Base-by-base conservation (phyloP, 1,140 invertebrate genomes). In the Trachymyrmex septentrionalis region DNA sequence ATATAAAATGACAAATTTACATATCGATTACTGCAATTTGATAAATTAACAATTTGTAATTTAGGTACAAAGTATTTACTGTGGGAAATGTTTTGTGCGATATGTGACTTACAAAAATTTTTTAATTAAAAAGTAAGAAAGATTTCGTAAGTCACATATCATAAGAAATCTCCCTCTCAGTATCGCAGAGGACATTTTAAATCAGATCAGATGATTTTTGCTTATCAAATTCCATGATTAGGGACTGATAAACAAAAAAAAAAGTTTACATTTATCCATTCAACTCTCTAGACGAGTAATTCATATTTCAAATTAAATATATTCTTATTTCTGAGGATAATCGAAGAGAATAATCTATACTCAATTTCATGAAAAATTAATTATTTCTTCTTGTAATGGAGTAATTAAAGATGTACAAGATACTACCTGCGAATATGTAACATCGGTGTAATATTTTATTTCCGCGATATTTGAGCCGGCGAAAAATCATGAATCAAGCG, bases 221-320 rank as follows among this genome's bases (percentile, higher is more conserved):
- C n/a, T n/a, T n/a, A n/a, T n/a, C n/a, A n/a, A n/a, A n/a, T 63
- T 61, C 50, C 30, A 57, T 81, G 85, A 69, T 88, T 80, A 90
- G 69, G 55, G 76, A 30, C 7, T 38, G 34, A 38, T 38, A 38
- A 69, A 27, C 44, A 87, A 82, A 80, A 86, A 85, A 80, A 85
- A 80, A 71, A 69, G 66, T 77, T 88, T 80, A 67, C 50, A 48
- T 85, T 67, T 48, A 34, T 78, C 57, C 21, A 55, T 80, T 71
- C 72, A 44, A 21, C 4, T n/a, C n/a, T n/a, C n/a, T 59, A 9
- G 27, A 48, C 38, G 38, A 53, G 5, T 30, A 3, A 14, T 59
- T 30, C 12, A n/a, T 21, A 55, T 57, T 27, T 71, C 3, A 14
- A 0, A 44, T 38, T 53, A 71, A 71, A 9, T 27, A 55, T 34